Evolutionary conservation across 1,140 invertebrate genomes (phyloP), one percentile per base, ranked within the genome.

Genomic region (Metaphire vulgaris): DNA sequence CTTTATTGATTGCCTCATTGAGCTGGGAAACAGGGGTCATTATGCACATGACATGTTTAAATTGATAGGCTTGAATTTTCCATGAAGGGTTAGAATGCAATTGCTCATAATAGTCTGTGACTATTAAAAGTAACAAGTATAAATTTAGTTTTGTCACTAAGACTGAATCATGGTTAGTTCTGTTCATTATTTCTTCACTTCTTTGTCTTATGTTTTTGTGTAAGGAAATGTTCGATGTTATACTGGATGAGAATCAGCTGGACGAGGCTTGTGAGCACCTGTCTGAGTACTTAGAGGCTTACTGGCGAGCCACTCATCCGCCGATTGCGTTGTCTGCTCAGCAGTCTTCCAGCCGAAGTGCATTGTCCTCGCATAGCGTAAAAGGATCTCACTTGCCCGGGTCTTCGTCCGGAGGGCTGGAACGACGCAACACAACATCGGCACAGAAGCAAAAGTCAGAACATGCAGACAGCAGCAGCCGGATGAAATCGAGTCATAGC

Each of bases 191-290:
- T n/a, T n/a, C n/a, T n/a, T n/a, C n/a, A n/a, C n/a, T n/a, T n/a
- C n/a, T n/a, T n/a, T n/a, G n/a, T n/a, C n/a, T n/a, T n/a, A n/a
- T 56, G 21, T 56, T 21, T 56, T 6, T 56, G 6, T 56, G 41
- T 56, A 12, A 73, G 87, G 96, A 99, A 85, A 96, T 98, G 94
- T 99, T 99, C 88, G 98, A 99, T 87, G 92, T 99, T 56, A 93
- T 98, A 76, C 89, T 99, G 78, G 98, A 99, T 85, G 97, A 99
- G 86, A 99, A 99, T 87, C 97, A 98, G 82, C 81, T 90, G 79
- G 96, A 99, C 86, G 98, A 99, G 82, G 98, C 98, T 15, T 99
- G 98, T 87, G 96, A 98, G 84, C 96, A 98, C 87, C 92, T 99
- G 80, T 95, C 95, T 12, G 96, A 98, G 87, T 99, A 96, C 88